These are phyloP conservation scores for Venturia canescens DNA, from an alignment of 1,140 invertebrate species.

Conservation along the genomic window DNA sequence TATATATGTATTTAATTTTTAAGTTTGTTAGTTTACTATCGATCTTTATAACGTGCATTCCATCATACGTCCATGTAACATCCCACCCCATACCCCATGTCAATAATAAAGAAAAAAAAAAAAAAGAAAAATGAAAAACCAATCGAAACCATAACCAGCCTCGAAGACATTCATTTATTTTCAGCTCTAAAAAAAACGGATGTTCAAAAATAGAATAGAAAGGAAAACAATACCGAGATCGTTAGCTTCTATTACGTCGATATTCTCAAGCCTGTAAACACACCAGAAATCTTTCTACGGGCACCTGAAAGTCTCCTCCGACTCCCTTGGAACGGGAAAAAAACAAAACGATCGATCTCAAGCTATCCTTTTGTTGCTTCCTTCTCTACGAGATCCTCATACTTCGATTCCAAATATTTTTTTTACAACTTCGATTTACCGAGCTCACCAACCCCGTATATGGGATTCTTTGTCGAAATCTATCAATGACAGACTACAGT, in stretches of 20 bases:
- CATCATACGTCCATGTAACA: constrained; percentile 69
- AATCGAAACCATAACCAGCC: constrained; percentile 44
- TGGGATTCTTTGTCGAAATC: not conserved
- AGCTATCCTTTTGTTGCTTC: constrained; percentile 1
- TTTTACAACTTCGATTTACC: constrained; percentile 3
- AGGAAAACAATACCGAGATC: not conserved
- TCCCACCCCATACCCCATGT: constrained; percentile 58
- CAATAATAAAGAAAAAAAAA: constrained; percentile 64
- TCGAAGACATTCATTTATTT: constrained; percentile 6
- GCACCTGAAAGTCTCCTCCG: not conserved
- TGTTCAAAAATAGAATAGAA: too few relatives aligned
- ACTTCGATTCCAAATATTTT: not conserved
- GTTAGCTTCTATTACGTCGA: constrained; percentile 2
- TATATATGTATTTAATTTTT: constrained; percentile 51
- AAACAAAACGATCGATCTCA: constrained; percentile 21
- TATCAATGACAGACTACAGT: not conserved
- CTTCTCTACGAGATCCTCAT: constrained; percentile 6
- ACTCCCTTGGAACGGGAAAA: not conserved
- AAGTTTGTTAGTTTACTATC: constrained; percentile 56
- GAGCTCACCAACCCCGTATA: not conserved
- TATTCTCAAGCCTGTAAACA: not conserved
- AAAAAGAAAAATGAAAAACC: constrained; percentile 44
- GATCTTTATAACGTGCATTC: constrained; percentile 67
- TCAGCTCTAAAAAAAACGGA: not conserved
- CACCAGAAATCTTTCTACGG: not conserved